Evolutionary conservation across 2,888 invertebrate genomes (phyloP), one percentile per base, ranked within the genome.

Genomic region (Diachrysia chrysitis): DNA sequence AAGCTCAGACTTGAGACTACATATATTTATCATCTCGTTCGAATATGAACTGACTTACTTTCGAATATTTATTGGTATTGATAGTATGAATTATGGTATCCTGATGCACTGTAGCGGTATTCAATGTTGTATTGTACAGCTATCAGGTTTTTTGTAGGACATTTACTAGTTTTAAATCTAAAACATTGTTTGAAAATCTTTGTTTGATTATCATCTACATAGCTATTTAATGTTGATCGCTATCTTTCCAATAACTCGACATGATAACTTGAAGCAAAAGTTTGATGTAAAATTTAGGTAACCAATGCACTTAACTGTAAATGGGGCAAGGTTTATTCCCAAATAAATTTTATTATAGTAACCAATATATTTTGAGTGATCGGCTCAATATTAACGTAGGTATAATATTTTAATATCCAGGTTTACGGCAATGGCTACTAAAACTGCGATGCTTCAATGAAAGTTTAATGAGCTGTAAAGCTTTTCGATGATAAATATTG

Each of bases 271-370:
- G 48, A 69, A 60, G 56, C 53, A 46, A 72, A 63, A 67, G 12
- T 68, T 57, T 56, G 48, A 57, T 57, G 54, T 58, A 42, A 62
- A 70, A 65, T 66, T 12, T 72, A 78, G 69, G 75, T 75, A 75
- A 76, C 66, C 69, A 64, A 68, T 74, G 69, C 78, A 81, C 76
- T 80, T 83, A 71, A 70, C 35, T 62, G 73, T 78, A 87, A 85
- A 81, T 87, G 86, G 91, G 82, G 78, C 90, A 89, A 92, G 91
- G 90, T 76, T 85, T 71, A 78, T 80, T 78, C 83, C 79, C 63
- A 83, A 89, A 89, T 84, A 86, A 81, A 84, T 83, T 88, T 89
- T 83, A 88, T 87, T 77, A 84, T 84, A 83, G 85, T 76, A 83
- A 83, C 84, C 82, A 83, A 87, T 89, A 89, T 88, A 88, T 86